phyloP scores from a whole-genome alignment of 2,888 invertebrate species.

The Hymenopus coronatus region DNA sequence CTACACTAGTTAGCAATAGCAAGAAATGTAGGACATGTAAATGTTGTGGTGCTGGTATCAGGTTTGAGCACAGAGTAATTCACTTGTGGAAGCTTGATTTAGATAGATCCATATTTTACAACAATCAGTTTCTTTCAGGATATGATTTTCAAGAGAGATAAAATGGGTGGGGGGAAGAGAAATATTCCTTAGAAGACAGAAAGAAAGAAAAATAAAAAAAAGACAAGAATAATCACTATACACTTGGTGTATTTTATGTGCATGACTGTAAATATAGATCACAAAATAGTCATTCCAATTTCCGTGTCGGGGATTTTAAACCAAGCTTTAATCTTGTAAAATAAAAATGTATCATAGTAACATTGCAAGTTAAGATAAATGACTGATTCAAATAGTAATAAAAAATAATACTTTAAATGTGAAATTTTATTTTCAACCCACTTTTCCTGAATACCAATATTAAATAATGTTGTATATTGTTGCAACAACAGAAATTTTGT shows the following conservation, averaged over 20 bases:
- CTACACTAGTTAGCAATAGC: conserved; percentile 4
- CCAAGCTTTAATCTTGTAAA: conserved; percentile 27
- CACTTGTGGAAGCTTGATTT: conserved; percentile 2
- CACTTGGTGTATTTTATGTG: conserved; percentile 30
- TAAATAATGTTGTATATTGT: neutral
- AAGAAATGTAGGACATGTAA: neutral
- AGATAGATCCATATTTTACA: conserved; percentile 14
- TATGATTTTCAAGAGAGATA: conserved; percentile 1
- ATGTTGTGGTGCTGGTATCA: neutral
- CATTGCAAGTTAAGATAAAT: conserved; percentile 7
- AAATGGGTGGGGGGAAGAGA: neutral
- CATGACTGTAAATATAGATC: conserved; percentile 27
- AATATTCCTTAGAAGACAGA: conserved; percentile 17
- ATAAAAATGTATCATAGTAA: conserved; percentile 13
- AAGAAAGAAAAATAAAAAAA: neutral
- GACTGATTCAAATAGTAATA: conserved; percentile 21
- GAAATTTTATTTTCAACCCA: neutral
- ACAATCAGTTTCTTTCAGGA: neutral
- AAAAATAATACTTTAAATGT: neutral
- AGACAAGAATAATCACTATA: neutral
- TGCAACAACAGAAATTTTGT: neutral
- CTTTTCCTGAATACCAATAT: neutral
- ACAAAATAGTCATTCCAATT: conserved; percentile 22
- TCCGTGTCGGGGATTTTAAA: conserved; percentile 25
- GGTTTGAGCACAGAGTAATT: neutral